Percentiles rank a stretch among this genome's conserved stretches.
Conservation (phyloP, 2,888 invertebrate species). For the Rhimphoctona megacephalus region DNA sequence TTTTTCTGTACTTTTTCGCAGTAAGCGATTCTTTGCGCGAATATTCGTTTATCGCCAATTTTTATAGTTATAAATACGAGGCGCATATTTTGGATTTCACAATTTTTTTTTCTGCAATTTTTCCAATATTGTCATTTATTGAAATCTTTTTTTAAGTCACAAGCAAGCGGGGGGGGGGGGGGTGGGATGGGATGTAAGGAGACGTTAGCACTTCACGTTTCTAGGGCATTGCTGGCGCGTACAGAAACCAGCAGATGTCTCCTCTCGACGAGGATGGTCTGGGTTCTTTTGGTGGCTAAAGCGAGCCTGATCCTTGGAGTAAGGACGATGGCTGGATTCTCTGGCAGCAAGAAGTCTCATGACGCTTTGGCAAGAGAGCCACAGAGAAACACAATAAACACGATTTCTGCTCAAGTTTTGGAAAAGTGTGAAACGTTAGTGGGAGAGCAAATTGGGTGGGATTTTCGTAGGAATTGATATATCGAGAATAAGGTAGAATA, state of each 20-base stretch:
- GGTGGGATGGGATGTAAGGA: not conserved
- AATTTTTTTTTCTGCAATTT: not conserved
- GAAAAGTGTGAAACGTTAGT: not conserved
- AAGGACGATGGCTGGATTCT: conserved; percentile 35
- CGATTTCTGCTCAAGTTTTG: not conserved
- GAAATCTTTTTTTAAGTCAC: not conserved
- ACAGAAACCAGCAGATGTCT: conserved; percentile 36
- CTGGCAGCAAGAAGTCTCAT: conserved; percentile 63
- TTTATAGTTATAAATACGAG: not conserved
- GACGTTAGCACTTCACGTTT: not conserved
- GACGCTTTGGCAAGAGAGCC: conserved; percentile 34
- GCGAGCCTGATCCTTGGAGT: conserved; percentile 25
- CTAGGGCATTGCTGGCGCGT: conserved; percentile 5
- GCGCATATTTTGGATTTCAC: not conserved
- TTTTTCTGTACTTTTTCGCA: not conserved
- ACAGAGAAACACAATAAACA: not conserved
- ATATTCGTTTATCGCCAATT: no score
- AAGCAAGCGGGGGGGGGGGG: not conserved
- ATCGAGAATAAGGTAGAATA: not conserved
- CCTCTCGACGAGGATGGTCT: conserved; percentile 5
- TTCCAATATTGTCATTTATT: not conserved
- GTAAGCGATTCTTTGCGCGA: no score
- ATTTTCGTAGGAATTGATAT: not conserved
- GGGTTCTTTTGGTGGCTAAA: conserved; percentile 6
- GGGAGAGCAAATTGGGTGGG: not conserved